phyloP scores from a whole-genome alignment of 2,888 invertebrate species.

The Nymphalis polychloros region DNA sequence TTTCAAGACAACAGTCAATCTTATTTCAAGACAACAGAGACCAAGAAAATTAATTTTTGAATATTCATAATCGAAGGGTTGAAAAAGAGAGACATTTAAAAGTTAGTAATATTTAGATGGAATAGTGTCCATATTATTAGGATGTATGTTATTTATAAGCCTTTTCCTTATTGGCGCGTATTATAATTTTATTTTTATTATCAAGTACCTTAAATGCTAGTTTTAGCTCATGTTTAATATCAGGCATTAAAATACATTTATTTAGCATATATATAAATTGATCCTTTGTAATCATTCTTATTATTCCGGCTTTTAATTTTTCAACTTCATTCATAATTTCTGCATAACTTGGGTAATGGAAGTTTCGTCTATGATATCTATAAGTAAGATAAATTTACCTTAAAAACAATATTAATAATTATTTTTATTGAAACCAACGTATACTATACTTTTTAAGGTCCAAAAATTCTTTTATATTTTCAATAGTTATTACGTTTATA shows the following conservation, averaged over 20 bases:
- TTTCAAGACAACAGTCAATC: too few relatives aligned
- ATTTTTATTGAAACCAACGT: background rate
- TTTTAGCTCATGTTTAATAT: slow-evolving; percentile 65
- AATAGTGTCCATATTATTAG: background rate
- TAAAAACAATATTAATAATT: slow-evolving; percentile 1
- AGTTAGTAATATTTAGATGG: background rate
- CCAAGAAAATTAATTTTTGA: too few relatives aligned
- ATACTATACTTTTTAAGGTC: slow-evolving; percentile 63
- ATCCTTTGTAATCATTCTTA: slow-evolving; percentile 60
- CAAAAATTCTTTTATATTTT: slow-evolving; percentile 59
- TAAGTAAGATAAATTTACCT: slow-evolving; percentile 23
- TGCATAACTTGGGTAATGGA: slow-evolving; percentile 63
- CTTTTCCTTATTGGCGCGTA: background rate
- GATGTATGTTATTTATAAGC: background rate
- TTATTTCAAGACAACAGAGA: background rate
- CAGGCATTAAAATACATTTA: slow-evolving; percentile 56
- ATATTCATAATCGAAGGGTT: too few relatives aligned
- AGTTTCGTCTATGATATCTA: slow-evolving; percentile 68
- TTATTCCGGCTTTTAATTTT: slow-evolving; percentile 54
- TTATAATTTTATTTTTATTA: background rate
- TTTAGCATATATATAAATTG: slow-evolving; percentile 67
- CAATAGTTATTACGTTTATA: slow-evolving; percentile 61
- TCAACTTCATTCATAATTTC: slow-evolving; percentile 68
- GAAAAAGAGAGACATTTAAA: too few relatives aligned
- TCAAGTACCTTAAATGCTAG: slow-evolving; percentile 62